Evolutionary conservation across 2,113 vertebrate species (phyloP).

Genomic region (Ursus arctos): DNA sequence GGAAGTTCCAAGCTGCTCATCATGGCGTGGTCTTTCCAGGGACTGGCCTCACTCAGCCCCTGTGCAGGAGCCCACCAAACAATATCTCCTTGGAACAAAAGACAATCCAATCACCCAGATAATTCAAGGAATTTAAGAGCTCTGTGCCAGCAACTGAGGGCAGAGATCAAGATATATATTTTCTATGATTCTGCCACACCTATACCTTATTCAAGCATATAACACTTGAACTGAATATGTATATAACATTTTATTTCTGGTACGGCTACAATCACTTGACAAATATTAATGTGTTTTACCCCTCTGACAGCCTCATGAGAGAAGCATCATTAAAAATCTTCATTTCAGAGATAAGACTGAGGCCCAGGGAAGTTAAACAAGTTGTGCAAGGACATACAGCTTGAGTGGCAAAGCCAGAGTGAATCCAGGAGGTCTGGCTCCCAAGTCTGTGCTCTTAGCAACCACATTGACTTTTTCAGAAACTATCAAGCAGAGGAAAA

Average conservation of each 20-base stretch:
- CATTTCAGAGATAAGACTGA: not conserved
- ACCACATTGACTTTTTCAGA: not conserved
- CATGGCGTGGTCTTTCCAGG: not conserved
- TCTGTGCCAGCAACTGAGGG: not conserved
- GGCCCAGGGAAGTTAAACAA: not conserved
- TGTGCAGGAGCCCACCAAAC: not conserved
- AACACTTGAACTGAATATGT: not conserved
- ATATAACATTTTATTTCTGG: not conserved
- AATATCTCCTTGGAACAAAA: not conserved
- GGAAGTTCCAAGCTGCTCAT: not conserved
- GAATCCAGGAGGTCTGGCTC: not conserved
- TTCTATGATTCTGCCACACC: not conserved
- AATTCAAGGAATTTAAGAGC: not conserved
- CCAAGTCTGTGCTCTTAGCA: not conserved
- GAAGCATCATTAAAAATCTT: not conserved
- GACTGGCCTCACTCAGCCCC: not conserved
- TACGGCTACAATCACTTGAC: not conserved
- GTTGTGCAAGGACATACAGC: not conserved
- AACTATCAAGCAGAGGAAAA: not conserved
- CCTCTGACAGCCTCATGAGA: accelerated
- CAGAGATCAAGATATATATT: not conserved
- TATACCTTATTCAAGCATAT: not conserved
- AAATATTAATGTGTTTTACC: not conserved
- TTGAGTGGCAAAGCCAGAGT: not conserved
- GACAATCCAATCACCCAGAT: accelerated